These are phyloP conservation scores for Notodonta dromedarius DNA, from an alignment of 2,888 invertebrate genomes.

Conservation along the genomic window DNA sequence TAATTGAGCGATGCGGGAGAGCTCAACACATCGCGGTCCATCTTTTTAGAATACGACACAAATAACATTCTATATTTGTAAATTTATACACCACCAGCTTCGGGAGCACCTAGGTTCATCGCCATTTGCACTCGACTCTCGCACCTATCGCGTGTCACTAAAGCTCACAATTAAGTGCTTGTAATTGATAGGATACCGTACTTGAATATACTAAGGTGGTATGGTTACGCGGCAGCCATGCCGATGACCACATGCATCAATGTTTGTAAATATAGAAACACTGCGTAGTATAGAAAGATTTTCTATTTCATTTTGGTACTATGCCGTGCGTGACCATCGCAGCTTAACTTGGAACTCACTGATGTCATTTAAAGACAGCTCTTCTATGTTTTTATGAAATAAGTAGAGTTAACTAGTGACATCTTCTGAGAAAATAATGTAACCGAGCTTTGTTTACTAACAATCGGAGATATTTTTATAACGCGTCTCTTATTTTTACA, in stretches of 20 bases:
- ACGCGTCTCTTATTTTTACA: slow-evolving; percentile 28
- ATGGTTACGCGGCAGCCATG: slow-evolving; percentile 80
- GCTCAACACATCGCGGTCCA: slow-evolving; percentile 83
- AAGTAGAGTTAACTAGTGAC: slow-evolving; percentile 54
- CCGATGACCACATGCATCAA: slow-evolving; percentile 84
- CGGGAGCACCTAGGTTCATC: slow-evolving; percentile 62
- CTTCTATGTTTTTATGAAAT: slow-evolving; percentile 48
- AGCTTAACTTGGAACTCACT: slow-evolving; percentile 2
- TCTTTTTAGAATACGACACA: slow-evolving; percentile 84
- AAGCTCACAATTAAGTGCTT: slow-evolving; percentile 44
- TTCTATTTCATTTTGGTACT: slow-evolving; percentile 54
- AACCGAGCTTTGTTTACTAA: slow-evolving; percentile 74
- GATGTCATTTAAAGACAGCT: slow-evolving; percentile 39
- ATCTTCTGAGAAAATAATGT: slow-evolving; percentile 55
- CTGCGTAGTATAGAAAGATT: slow-evolving; percentile 61
- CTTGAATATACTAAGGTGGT: slow-evolving; percentile 73
- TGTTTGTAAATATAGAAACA: slow-evolving; percentile 81
- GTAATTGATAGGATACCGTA: slow-evolving; percentile 33
- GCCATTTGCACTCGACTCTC: slow-evolving; percentile 46
- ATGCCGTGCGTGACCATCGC: slow-evolving; percentile 55
- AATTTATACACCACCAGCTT: slow-evolving; percentile 77
- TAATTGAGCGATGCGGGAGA: slow-evolving; percentile 84
- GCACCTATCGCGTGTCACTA: slow-evolving; percentile 48
- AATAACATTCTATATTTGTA: slow-evolving; percentile 84
- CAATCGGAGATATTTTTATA: slow-evolving; percentile 41